Evolutionary conservation across 30 jellyfish, hydroid and myxozoan species (phyloP), one percentile per base, ranked within the genome.

Genomic region (Aurelia sp.): DNA sequence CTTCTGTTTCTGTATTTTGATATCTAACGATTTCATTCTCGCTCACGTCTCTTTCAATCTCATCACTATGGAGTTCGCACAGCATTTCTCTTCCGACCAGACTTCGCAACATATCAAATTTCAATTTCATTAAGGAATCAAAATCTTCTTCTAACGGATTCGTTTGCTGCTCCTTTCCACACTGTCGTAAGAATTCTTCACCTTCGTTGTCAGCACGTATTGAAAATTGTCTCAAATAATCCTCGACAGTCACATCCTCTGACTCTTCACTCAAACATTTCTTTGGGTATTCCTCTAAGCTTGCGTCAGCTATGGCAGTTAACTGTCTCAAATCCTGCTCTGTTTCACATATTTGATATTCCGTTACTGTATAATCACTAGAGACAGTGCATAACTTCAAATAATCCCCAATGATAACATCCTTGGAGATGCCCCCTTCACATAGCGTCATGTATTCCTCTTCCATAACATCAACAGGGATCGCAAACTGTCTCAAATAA

Each of bases 201-300:
- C 51, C 85, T 52, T 62, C 30, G 23, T 48, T 22, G 40, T 74
- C 74, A 11, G 17, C 52, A 8, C 30, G 16, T 6, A 16, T 31
- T 37, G 50, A 37, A 5, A 37, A 37, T 37, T 37, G 7, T 15
- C 47, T 13, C 66, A 76, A 58, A 23, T 76, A 76, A 7, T 76
- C 87, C 62, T 76, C 87, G 35, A 76, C 66, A 13, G 87, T 68
- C 8, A 68, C 78, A 23, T 68, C 78, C 19, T 12, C 59, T 68
- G 57, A 20, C 50, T 37, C 50, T 37, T 37, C 50, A 7, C 50
- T 37, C 50, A 4, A 2, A 3, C 50, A 37, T 12, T 41, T 35
- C 33, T 63, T 37, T 37, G 10, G 50, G 10, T 37, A 37, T 37
- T 37, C 50, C 74, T 12, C 35, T 63, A 41, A 63, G 6, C 18